These are phyloP conservation scores for Hecatera dysodea DNA, from an alignment of 2,888 invertebrate genomes.

Conservation along the genomic window DNA sequence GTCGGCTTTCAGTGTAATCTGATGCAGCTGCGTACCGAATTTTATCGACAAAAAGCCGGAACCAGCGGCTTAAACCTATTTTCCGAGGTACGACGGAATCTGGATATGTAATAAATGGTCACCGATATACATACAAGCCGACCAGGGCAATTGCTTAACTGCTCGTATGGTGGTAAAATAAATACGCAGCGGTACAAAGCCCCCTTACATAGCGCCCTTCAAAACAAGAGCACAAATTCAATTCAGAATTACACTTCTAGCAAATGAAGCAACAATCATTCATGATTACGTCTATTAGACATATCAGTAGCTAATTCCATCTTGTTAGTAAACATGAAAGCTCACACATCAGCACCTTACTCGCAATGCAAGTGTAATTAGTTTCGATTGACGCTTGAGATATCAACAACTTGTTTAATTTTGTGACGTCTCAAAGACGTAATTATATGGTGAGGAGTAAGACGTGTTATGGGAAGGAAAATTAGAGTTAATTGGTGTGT, in stretches of 20 bases:
- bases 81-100: no score
- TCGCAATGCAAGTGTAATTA: constrained; percentile 47
- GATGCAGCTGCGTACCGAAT: no score
- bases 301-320: constrained; percentile 36
- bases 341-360: constrained; percentile 33
- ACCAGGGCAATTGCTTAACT: no score
- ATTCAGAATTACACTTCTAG: constrained; percentile 15
- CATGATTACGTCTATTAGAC: constrained; percentile 10
- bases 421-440: constrained; percentile 31
- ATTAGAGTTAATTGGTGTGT: constrained; percentile 14
- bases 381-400: constrained; percentile 47
- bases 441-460: neutral
- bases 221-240: constrained; percentile 13
- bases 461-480: neutral
- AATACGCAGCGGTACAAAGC: neutral
- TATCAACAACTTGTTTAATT: constrained; percentile 48
- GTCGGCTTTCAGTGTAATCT: no score
- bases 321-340: constrained; percentile 43
- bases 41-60: no score
- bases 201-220: neutral
- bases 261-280: constrained; percentile 20
- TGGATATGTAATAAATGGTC: no score
- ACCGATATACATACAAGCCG: no score
- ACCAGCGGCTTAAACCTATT: no score
- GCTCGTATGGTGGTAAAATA: no score